Percentiles rank a stretch among this genome's conserved stretches.
Conservation (phyloP, 2,797 vertebrate genomes). For the Hoplostethus mediterraneus region DNA sequence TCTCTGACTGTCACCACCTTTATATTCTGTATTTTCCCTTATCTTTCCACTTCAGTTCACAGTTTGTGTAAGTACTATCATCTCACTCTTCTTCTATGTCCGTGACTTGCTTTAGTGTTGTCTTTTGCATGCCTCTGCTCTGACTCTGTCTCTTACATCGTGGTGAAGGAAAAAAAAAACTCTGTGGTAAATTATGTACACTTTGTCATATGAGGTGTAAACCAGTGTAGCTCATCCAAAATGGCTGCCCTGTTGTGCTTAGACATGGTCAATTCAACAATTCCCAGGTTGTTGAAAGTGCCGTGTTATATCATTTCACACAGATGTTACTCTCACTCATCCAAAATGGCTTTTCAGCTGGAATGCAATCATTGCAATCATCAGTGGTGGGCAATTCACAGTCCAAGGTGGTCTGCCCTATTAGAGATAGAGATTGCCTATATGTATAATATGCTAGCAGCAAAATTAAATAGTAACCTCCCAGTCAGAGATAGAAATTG, state of each 20-base stretch:
- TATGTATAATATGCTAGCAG: neutral
- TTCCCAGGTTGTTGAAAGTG: slow-evolving; percentile 69
- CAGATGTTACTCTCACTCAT: slow-evolving; percentile 74
- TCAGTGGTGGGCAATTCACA: slow-evolving; percentile 74
- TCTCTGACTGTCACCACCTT: slow-evolving; percentile 88
- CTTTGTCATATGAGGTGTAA: slow-evolving; percentile 51
- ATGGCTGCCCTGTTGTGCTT: slow-evolving; percentile 77
- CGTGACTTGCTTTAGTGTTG: slow-evolving; percentile 79
- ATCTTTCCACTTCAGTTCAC: slow-evolving; percentile 91
- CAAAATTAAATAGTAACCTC: slow-evolving; percentile 2
- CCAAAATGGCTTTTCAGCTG: slow-evolving; percentile 69
- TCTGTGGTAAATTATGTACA: slow-evolving; percentile 71
- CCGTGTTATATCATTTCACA: slow-evolving; percentile 73
- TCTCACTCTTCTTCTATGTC: slow-evolving; percentile 83
- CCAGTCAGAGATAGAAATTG: slow-evolving; percentile 32
- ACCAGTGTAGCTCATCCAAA: slow-evolving; percentile 69
- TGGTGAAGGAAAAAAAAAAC: slow-evolving; percentile 73
- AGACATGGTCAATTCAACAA: slow-evolving; percentile 71
- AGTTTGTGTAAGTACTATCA: slow-evolving; percentile 91
- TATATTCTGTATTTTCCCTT: slow-evolving; percentile 91
- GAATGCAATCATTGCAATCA: slow-evolving; percentile 66
- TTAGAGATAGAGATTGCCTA: neutral
- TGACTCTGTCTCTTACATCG: slow-evolving; percentile 69
- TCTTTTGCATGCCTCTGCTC: slow-evolving; percentile 78
- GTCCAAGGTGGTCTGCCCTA: slow-evolving; percentile 10